Evolutionary conservation across 2,888 invertebrate genomes (phyloP).

Genomic region (Leucania comma): DNA sequence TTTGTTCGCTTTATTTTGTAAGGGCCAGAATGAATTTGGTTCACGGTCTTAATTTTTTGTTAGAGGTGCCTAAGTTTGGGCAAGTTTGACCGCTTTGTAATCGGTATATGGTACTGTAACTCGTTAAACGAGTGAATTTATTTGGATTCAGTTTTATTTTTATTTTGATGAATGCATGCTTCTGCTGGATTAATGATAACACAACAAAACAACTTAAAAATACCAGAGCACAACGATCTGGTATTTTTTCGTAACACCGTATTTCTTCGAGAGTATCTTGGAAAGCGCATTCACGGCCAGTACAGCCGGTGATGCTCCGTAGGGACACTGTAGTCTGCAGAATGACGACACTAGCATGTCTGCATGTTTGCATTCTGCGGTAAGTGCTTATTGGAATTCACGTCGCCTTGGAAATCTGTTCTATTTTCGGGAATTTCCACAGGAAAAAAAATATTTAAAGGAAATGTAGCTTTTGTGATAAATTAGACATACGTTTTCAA

Average conservation of each 20-base stretch:
- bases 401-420: slow-evolving; percentile 13
- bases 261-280: slow-evolving; percentile 10
- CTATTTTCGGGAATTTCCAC: slow-evolving; percentile 3
- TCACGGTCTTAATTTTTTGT: background rate
- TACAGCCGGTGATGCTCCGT: slow-evolving; percentile 12
- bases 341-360: slow-evolving; percentile 21
- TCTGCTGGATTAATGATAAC: background rate
- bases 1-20: slow-evolving; percentile 1
- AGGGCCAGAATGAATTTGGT: background rate
- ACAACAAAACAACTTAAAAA: background rate
- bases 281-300: slow-evolving; percentile 15
- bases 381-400: slow-evolving; percentile 39
- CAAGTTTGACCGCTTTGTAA: too few species aligned
- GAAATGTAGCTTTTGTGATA: background rate
- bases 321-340: slow-evolving; percentile 26
- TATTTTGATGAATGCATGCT: too few species aligned
- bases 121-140: too few species aligned
- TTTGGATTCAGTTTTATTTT: too few species aligned
- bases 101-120: too few species aligned
- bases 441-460: background rate
- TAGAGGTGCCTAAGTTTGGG: background rate
- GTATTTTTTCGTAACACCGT: background rate
- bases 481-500: background rate
- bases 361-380: slow-evolving; percentile 7
- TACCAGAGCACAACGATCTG: background rate